These are phyloP conservation scores for Maccullochella peelii DNA, from an alignment of 2,113 vertebrate species.

Conservation along the genomic window DNA sequence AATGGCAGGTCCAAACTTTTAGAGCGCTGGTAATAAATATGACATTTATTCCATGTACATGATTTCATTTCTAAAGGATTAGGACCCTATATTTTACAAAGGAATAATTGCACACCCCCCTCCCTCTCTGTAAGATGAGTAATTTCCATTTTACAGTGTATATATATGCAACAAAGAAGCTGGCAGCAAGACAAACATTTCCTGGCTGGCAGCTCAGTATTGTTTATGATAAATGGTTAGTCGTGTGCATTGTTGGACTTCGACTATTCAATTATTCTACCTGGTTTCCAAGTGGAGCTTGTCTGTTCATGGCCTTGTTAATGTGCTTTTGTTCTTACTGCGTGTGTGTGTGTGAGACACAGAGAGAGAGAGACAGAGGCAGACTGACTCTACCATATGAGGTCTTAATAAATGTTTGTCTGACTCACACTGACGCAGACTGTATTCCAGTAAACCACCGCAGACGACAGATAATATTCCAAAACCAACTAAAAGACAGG, in stretches of 20 bases:
- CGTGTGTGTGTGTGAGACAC: background rate
- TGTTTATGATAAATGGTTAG: constrained; percentile 67
- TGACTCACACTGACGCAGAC: constrained; percentile 40
- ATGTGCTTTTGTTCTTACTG: constrained; percentile 12
- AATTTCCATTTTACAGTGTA: constrained; percentile 55
- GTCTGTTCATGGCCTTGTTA: constrained; percentile 6
- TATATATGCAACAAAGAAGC: constrained; percentile 44
- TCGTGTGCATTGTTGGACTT: constrained; percentile 37
- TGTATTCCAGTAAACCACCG: constrained; percentile 66
- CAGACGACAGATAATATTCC: constrained; percentile 31
- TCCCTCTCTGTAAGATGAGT: constrained; percentile 36
- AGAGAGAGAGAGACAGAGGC: background rate
- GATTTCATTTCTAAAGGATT: constrained; percentile 66
- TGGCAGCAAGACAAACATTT: constrained; percentile 67
- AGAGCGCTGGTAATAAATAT: constrained; percentile 52
- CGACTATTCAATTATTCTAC: constrained; percentile 39
- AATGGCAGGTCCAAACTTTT: constrained; percentile 33
- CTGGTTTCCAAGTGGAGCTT: constrained; percentile 42
- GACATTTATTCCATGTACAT: constrained; percentile 49
- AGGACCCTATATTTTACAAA: constrained; percentile 54
- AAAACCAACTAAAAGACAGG: constrained; percentile 39
- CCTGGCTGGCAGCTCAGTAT: constrained; percentile 52
- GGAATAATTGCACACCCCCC: constrained; percentile 63
- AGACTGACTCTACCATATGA: constrained; percentile 39
- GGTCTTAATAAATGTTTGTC: constrained; percentile 54